Evolutionary conservation across 2,113 vertebrate genomes (phyloP), one percentile per base, ranked within the genome.

Genomic region (Poeciliopsis turrubarensis): DNA sequence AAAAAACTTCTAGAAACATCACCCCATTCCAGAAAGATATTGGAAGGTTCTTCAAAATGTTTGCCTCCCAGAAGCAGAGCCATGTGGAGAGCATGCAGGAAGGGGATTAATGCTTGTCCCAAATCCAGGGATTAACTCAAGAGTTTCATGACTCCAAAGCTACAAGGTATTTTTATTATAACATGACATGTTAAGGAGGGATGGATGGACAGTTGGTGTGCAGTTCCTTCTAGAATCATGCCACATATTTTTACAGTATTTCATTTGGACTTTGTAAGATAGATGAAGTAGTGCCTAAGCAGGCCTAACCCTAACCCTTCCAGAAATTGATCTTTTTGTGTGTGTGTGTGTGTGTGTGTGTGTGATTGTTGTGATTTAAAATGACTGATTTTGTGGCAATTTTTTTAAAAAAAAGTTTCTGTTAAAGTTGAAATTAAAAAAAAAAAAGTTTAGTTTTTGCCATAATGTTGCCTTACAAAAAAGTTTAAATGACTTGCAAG

Each of bases 41-140:
- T 7, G 74, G 34, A 51, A 60, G 73, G 62, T 61, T 70, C 79
- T 37, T 22, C 39, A 39, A 44, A 26, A 32, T 61, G n/a, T 66
- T 80, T 82, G 44, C 89, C 65, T 51, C 39, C 65, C 66, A 66
- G 9, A 65, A 32, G 65, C 51, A 11, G n/a, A 41, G 57, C 32
- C 83, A 31, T 78, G 74, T 19, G 30, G 79, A 62, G 68, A 60
- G 67, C n/a, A 62, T 29, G 12, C 4, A 37, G 27, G 22, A 5
- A 31, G 68, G n/a, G 71, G 85, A 89, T 87, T 89, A 90, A 72
- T 65, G 72, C 26, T 74, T 83, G 87, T 87, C 87, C 89, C 89
- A 81, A 67, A 86, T 92, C 82, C 82, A 88, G 69, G 86, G 87
- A 91, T 91, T 91, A 92, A 88, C 83, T 37, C 32, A 85, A 85